phyloP scores from a whole-genome alignment of 2,888 invertebrate genomes.

The Reticulitermes lucifugus region DNA sequence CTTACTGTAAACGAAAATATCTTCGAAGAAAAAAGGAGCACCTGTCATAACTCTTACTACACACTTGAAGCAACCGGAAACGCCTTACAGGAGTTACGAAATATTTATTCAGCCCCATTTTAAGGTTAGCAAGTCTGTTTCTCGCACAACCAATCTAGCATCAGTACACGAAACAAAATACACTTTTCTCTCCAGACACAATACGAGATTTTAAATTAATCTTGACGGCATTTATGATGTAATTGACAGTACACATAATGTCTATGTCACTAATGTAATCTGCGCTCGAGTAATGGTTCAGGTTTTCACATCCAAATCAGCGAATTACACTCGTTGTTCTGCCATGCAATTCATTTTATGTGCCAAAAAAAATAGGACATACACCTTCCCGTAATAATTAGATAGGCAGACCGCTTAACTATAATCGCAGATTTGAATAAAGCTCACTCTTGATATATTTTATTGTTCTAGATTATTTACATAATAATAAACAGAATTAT shows the following conservation, averaged over 20 bases:
- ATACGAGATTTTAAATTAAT: neutral
- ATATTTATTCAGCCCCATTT: no score
- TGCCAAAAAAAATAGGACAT: neutral
- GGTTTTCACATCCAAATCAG: neutral
- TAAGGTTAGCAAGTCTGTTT: no score
- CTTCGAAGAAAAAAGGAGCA: no score
- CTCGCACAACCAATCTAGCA: no score
- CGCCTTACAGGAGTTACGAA: no score
- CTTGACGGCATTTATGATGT: neutral
- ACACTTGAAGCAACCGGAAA: no score
- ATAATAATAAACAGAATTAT: neutral
- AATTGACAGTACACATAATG: neutral
- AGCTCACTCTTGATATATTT: neutral
- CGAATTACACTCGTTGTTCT: neutral
- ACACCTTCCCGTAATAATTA: neutral
- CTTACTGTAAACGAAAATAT: no score
- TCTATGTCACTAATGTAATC: neutral
- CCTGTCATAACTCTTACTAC: no score
- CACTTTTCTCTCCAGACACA: no score
- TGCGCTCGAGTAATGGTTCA: neutral
- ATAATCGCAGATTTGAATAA: neutral
- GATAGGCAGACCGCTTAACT: neutral
- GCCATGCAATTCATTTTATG: neutral
- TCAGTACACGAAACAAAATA: no score
- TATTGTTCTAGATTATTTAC: neutral